Percentiles rank a stretch among this genome's conserved stretches.
phyloP scores from a whole-genome alignment of 2,113 vertebrate species.

The Brachirus orientalis region DNA sequence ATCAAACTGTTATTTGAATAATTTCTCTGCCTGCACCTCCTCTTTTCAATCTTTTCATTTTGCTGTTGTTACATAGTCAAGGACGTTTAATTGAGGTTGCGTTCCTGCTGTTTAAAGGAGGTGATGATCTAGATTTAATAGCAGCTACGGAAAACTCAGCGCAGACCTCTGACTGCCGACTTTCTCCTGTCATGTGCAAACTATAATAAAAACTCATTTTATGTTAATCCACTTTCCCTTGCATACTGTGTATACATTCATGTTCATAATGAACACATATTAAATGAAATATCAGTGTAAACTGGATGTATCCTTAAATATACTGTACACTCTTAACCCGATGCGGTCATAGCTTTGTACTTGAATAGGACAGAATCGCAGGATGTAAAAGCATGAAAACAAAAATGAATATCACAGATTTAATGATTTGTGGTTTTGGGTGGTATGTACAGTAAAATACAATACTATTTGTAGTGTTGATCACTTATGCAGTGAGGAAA shows the following conservation, averaged over 20 bases:
- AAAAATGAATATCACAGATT: background rate
- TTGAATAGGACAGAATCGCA: background rate
- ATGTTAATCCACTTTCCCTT: slow-evolving; percentile 2
- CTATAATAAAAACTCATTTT: slow-evolving; percentile 41
- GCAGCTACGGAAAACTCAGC: no score
- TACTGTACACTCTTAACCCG: background rate
- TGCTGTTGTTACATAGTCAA: no score
- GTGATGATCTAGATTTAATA: no score
- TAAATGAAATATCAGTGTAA: background rate
- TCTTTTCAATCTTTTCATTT: no score
- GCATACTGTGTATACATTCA: no score
- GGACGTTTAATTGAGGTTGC: no score
- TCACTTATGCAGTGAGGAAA: no score
- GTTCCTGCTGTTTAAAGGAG: no score
- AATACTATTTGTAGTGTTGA: slow-evolving; percentile 10
- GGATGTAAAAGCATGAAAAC: background rate
- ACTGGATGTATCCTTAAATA: background rate
- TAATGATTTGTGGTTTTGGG: background rate
- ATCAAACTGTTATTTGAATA: slow-evolving; percentile 66
- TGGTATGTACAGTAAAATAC: background rate
- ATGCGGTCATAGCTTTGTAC: background rate
- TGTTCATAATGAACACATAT: no score
- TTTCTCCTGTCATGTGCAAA: slow-evolving; percentile 45
- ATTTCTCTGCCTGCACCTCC: no score
- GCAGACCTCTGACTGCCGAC: slow-evolving; percentile 40